Percentiles rank a stretch among this genome's conserved stretches.
Evolutionary conservation across 2,113 vertebrate genomes (phyloP).

Genomic region (Chaetorhynchus papuensis): DNA sequence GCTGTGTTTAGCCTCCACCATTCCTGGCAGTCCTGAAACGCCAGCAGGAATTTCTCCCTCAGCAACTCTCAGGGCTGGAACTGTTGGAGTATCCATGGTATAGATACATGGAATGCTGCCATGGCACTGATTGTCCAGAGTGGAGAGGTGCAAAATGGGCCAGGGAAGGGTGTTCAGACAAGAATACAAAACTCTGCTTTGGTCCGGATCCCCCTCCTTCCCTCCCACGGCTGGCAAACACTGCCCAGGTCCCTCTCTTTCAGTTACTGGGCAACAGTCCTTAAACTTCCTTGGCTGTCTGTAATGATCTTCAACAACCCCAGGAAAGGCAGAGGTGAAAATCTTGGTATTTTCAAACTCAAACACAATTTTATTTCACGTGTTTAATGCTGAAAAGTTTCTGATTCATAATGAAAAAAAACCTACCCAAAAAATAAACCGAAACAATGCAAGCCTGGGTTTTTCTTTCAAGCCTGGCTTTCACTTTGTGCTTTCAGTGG

Average conservation of each 20-base stretch:
- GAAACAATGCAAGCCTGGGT: background rate
- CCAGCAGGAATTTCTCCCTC: background rate
- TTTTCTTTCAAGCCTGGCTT: background rate
- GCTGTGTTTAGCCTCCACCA: background rate
- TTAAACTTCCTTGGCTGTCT: background rate
- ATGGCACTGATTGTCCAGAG: background rate
- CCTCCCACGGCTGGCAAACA: background rate
- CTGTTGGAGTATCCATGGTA: background rate
- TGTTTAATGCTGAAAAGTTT: background rate
- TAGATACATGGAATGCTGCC: background rate
- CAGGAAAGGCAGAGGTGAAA: background rate
- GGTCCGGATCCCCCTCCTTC: background rate
- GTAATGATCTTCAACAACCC: background rate
- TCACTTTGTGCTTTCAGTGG: background rate
- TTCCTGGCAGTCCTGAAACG: background rate
- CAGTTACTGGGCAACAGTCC: background rate
- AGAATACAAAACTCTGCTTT: background rate
- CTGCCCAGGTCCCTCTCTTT: background rate
- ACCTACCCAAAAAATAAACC: background rate
- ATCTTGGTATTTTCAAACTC: background rate
- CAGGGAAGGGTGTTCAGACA: background rate
- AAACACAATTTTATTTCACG: background rate
- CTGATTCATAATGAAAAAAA: background rate
- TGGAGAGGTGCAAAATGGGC: background rate
- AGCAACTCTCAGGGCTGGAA: background rate